Conservation (phyloP, 64 coral and sea anemone genomes). For the Montipora cactus region DNA sequence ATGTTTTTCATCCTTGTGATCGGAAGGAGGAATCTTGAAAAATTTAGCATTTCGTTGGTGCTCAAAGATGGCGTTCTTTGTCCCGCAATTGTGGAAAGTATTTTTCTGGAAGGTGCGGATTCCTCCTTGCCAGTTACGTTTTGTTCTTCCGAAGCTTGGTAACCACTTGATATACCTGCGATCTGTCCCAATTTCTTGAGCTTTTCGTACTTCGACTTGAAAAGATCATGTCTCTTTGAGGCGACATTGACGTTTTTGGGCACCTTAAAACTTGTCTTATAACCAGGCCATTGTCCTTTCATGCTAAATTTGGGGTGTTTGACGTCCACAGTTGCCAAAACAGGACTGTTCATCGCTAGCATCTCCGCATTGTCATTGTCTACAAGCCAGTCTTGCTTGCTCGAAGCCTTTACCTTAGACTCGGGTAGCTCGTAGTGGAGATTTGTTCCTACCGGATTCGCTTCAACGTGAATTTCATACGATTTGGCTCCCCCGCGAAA, state of each 20-base stretch:
- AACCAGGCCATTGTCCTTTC: conserved; percentile 91
- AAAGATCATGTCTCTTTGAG: conserved; percentile 74
- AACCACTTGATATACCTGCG: background rate
- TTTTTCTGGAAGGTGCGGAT: background rate
- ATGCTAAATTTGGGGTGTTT: conserved; percentile 95
- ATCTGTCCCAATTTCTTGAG: background rate
- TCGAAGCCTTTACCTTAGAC: conserved; percentile 82
- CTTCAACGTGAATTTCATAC: conserved; percentile 90
- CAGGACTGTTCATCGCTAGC: conserved; percentile 77
- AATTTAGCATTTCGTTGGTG: background rate
- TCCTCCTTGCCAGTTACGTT: background rate
- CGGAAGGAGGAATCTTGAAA: conserved; percentile 48
- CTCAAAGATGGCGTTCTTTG: background rate
- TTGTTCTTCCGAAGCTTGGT: background rate
- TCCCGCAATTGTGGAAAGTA: background rate
- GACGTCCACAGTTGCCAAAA: conserved; percentile 58
- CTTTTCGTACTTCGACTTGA: background rate
- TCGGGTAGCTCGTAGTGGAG: conserved; percentile 85
- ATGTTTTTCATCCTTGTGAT: conserved; percentile 52
- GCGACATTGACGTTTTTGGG: conserved; percentile 76
- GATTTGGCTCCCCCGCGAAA: conserved; percentile 82
- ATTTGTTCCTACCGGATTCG: conserved; percentile 77
- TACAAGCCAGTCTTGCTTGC: conserved; percentile 81
- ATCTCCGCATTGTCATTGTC: conserved; percentile 94
- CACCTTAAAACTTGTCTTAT: conserved; percentile 75